Conservation (phyloP, 2,113 vertebrate species). For the Dasyurus viverrinus region DNA sequence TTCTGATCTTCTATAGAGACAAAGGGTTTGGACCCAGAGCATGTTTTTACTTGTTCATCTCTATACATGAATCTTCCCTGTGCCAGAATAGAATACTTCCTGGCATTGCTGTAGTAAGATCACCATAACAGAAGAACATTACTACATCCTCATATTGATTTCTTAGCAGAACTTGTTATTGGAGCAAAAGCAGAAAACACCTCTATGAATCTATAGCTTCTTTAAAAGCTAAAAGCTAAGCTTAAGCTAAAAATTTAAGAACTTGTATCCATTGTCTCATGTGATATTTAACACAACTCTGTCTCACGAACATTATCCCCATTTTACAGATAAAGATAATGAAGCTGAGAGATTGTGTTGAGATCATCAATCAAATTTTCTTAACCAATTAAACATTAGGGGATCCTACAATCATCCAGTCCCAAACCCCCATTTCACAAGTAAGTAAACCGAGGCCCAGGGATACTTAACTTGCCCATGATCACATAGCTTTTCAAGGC, state of each 20-base stretch:
- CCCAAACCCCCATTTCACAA: neutral
- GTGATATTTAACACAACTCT: neutral
- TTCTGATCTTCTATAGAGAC: neutral
- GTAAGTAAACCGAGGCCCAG: neutral
- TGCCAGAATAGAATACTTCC: conserved; percentile 37
- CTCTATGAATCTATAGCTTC: neutral
- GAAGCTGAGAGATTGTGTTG: neutral
- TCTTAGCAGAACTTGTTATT: neutral
- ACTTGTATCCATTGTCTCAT: neutral
- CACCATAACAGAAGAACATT: conserved; percentile 30
- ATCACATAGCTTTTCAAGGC: neutral
- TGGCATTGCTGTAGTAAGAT: conserved; percentile 48
- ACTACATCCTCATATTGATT: neutral
- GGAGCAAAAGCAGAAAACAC: neutral
- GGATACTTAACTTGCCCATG: neutral
- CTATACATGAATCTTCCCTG: conserved; percentile 8
- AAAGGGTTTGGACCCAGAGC: neutral
- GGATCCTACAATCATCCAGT: neutral
- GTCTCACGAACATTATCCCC: neutral
- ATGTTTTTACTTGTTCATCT: neutral
- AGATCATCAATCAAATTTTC: neutral
- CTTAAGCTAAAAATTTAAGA: too few species aligned
- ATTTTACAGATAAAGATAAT: neutral
- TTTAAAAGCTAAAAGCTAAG: too few species aligned
- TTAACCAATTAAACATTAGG: neutral